Conservation (phyloP, 1,140 invertebrate genomes). For the Bicyclus anynana region DNA sequence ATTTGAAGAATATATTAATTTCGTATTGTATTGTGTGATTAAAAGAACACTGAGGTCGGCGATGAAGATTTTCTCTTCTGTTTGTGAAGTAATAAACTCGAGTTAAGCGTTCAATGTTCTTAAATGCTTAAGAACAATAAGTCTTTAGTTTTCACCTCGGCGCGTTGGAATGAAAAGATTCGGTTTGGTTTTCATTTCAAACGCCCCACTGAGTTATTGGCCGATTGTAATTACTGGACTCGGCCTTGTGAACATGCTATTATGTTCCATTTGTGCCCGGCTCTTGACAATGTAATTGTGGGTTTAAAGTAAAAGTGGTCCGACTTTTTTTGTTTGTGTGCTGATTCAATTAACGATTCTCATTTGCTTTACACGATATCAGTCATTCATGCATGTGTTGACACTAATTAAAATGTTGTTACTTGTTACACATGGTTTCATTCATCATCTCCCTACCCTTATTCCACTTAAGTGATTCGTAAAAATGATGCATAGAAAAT, state of each 20-base stretch:
- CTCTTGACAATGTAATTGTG: conserved; percentile 9
- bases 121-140: not conserved
- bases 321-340: not conserved
- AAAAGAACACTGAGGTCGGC: too few relatives aligned
- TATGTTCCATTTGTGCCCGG: conserved; percentile 21
- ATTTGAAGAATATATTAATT: too few relatives aligned
- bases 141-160: not conserved
- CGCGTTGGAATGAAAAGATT: not conserved
- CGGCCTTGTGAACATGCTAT: conserved; percentile 43
- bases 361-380: not conserved
- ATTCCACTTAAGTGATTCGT: too few relatives aligned
- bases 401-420: too few relatives aligned
- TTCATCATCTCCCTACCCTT: too few relatives aligned
- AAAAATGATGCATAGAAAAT: too few relatives aligned
- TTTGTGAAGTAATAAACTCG: too few relatives aligned
- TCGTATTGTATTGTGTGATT: too few relatives aligned
- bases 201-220: conserved; percentile 48
- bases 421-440: too few relatives aligned
- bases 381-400: not conserved
- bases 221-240: conserved; percentile 55
- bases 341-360: not conserved
- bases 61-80: too few relatives aligned
- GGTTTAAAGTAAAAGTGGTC: conserved; percentile 6
- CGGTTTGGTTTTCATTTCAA: conserved; percentile 2
- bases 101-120: too few relatives aligned